Conservation (phyloP, 2,113 vertebrate species). For the cattle (Bos taurus) region DNA sequence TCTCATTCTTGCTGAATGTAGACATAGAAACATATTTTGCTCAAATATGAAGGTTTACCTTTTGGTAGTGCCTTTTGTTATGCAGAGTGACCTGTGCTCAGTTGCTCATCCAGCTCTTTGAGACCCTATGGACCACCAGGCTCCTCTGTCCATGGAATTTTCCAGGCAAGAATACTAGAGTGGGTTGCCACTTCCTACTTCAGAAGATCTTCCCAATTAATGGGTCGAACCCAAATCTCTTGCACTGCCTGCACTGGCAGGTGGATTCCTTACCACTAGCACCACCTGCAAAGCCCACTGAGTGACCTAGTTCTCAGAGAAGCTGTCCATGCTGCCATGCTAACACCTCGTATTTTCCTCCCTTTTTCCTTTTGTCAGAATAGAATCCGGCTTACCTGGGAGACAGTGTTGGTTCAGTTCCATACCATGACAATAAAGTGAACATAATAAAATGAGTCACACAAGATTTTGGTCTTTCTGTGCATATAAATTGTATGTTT, state of each 20-base stretch:
- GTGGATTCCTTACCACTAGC: neutral
- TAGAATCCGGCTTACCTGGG: neutral
- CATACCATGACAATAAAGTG: neutral
- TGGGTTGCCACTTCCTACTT: neutral
- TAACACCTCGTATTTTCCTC: neutral
- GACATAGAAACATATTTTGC: neutral
- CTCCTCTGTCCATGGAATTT: neutral
- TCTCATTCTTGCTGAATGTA: neutral
- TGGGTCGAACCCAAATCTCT: neutral
- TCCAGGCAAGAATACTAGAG: neutral
- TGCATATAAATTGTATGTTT: neutral
- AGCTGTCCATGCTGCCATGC: neutral
- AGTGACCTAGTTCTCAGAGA: neutral
- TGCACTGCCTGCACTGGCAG: fast-evolving
- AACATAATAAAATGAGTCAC: neutral
- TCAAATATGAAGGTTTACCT: neutral
- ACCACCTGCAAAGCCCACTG: neutral
- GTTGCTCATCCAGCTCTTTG: neutral
- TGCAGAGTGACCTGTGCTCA: neutral
- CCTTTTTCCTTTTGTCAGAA: neutral
- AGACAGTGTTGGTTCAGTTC: neutral
- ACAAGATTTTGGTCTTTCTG: neutral
- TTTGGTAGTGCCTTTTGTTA: neutral
- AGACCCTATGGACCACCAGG: neutral
- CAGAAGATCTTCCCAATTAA: neutral